Base-by-base conservation (phyloP, 2,113 vertebrate species). In the Myodes glareolus region DNA sequence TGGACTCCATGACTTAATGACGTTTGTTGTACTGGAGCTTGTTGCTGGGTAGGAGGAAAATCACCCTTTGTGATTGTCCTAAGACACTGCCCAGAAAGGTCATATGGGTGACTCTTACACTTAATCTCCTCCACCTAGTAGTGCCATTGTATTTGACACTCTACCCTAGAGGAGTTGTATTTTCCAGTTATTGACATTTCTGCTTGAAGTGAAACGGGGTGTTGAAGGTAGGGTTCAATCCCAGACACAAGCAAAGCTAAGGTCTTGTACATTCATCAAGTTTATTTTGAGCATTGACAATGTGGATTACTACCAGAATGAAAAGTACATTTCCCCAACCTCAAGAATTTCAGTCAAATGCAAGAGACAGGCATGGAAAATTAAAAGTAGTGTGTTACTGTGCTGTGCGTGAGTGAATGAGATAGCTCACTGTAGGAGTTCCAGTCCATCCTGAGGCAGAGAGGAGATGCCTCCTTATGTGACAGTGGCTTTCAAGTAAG, bases 81-180 rank as follows among this genome's bases (percentile, higher is more conserved):
- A 68, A 16, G 58, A 76, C 27, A 73, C 81, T 39, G 21, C 25
- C 61, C 47, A 9, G 21, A 23, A 33, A 76, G 27, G 61, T 65
- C 3, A 1, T 50, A 4, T 10, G 4, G 39, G 16, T 8, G 72
- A 12, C 55, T 6, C 27, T 19, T 2, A 9, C 8, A 7, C 29
- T 9, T 23, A 33, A 9, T 33, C 33, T 58, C 50, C 42, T 84
- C 25, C 61, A 70, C 91, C 29, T 1, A 77, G 65, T 86, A 36
- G 0, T 12, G 0, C 70, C 61, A 12, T 50, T 3, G 29, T 25
- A 10, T 31, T 47, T 61, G 12, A 61, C 85, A 27, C n/a, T 27
- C 31, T 6, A 8, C 31, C n/a, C 21, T 52, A 9, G 29, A 77
- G 36, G 25, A 52, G 65, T 33, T 29, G 21, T 2, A 14, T 78